phyloP scores from a whole-genome alignment of 2,888 invertebrate species.

The Sphaeridia pumilis region DNA sequence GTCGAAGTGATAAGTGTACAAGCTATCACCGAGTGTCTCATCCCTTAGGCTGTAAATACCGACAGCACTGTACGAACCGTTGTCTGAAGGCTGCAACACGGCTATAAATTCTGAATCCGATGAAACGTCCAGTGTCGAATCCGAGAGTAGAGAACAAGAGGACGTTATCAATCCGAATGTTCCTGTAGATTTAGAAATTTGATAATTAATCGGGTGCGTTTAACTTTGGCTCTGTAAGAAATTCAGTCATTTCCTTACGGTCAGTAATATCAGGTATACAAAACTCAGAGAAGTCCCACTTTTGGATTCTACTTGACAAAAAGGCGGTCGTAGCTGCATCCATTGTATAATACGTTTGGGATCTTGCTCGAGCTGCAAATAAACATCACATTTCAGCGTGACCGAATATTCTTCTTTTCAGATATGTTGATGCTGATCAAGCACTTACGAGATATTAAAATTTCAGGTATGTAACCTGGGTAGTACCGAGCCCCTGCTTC shows the following conservation, averaged over 20 bases:
- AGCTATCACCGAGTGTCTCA: conserved; percentile 29
- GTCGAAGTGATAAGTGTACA: conserved; percentile 33
- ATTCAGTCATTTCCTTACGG: conserved; percentile 14
- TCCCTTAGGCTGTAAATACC: conserved; percentile 31
- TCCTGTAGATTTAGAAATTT: conserved; percentile 1
- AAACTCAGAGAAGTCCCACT: conserved; percentile 34
- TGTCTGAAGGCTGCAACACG: conserved; percentile 32
- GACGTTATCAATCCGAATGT: conserved; percentile 12
- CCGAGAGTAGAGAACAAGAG: conserved; percentile 31
- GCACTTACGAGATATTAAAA: conserved; percentile 33
- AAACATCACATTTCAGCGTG: not conserved
- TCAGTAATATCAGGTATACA: conserved; percentile 29
- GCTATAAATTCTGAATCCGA: conserved; percentile 31
- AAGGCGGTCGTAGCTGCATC: conserved; percentile 35
- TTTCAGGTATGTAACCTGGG: conserved; percentile 35
- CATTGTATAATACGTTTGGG: conserved; percentile 33
- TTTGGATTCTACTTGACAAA: conserved; percentile 34
- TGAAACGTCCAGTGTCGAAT: conserved; percentile 33
- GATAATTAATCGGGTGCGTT: not conserved
- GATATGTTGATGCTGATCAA: not conserved
- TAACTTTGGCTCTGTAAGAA: not conserved
- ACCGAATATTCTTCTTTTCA: not conserved
- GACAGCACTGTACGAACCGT: conserved; percentile 31
- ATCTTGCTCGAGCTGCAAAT: conserved; percentile 27
- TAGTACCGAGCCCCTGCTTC: conserved; percentile 30